These are phyloP conservation scores for Teleogryllus occipitalis DNA, from an alignment of 1,140 invertebrate genomes.

Conservation along the genomic window DNA sequence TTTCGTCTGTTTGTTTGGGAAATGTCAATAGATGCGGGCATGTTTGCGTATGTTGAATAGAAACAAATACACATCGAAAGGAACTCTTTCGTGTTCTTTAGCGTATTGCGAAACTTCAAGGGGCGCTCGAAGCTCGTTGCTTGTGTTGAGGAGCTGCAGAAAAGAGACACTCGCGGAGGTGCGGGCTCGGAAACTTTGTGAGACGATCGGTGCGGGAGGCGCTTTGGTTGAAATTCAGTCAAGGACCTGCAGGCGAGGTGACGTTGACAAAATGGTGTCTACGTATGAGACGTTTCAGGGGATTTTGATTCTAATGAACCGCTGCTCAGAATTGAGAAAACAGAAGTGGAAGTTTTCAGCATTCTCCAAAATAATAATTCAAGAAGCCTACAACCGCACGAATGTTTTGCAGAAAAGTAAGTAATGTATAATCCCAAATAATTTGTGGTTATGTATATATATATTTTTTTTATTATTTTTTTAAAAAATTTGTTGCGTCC, in stretches of 20 bases:
- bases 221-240: not conserved
- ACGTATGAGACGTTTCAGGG: too few species aligned
- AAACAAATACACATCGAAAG: not conserved
- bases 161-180: not conserved
- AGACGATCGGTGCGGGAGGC: not conserved
- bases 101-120: not conserved
- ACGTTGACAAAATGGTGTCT: too few species aligned
- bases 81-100: not conserved
- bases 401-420: too few species aligned
- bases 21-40: not conserved
- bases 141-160: not conserved
- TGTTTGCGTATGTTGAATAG: not conserved
- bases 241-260: not conserved
- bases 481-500: too few species aligned
- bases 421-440: too few species aligned
- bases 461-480: too few species aligned
- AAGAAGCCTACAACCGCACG: too few species aligned
- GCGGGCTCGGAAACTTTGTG: not conserved
- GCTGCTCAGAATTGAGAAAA: too few species aligned
- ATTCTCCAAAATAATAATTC: too few species aligned
- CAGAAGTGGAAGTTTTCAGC: too few species aligned
- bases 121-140: not conserved
- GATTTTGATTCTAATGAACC: too few species aligned
- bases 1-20: constrained; percentile 4
- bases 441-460: too few species aligned